Percentiles rank a stretch among this genome's conserved stretches.
phyloP scores from a whole-genome alignment of 2,113 vertebrate species.

The Rhabdornis inornatus region DNA sequence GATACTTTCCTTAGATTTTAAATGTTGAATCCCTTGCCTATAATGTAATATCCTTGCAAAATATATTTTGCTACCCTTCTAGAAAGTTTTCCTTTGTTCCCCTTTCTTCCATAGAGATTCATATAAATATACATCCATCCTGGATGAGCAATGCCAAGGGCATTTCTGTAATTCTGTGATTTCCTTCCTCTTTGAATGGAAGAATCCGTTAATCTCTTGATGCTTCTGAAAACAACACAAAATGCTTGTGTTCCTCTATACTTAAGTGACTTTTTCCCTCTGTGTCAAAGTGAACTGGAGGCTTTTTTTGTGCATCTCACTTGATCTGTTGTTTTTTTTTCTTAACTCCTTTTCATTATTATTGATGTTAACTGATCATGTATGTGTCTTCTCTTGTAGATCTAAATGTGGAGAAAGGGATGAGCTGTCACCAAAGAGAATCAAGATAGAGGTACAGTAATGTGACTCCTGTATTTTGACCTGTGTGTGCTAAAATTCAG shows the following conservation, averaged over 20 bases:
- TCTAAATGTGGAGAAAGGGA: constrained; percentile 91
- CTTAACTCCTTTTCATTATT: background rate
- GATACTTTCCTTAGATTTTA: background rate
- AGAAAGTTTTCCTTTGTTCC: background rate
- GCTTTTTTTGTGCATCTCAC: background rate
- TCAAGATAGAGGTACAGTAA: constrained; percentile 89
- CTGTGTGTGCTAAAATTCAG: background rate
- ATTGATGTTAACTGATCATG: background rate
- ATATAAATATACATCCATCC: background rate
- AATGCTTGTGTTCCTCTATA: background rate
- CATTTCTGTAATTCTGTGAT: background rate
- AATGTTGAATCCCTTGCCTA: background rate
- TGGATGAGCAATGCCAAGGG: background rate
- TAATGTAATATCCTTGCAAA: background rate
- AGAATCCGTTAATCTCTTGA: background rate
- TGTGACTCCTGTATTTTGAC: constrained; percentile 3
- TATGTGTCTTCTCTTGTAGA: constrained; percentile 67
- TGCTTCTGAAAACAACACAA: background rate
- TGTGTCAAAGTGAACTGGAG: background rate
- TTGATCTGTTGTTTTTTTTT: background rate
- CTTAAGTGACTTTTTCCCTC: background rate
- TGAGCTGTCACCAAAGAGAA: constrained; percentile 93
- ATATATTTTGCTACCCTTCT: background rate
- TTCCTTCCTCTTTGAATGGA: background rate
- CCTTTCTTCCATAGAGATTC: background rate